Evolutionary conservation across 2,113 vertebrate genomes (phyloP), one percentile per base, ranked within the genome.

Genomic region (Struthio camelus): DNA sequence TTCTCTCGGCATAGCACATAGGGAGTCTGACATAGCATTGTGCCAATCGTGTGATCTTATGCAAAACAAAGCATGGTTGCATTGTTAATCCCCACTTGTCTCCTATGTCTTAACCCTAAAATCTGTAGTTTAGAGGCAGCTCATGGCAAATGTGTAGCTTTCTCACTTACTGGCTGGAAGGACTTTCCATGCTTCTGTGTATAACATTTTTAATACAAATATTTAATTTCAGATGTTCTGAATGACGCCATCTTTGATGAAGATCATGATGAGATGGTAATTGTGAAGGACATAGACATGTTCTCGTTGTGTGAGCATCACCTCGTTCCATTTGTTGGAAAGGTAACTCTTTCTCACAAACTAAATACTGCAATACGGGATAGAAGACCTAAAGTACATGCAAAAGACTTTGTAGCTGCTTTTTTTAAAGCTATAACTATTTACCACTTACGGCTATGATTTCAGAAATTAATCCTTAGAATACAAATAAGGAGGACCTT

Each of bases 271-370:
- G 99, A 99, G 98, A 99, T 99, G 99, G 99, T 99, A 98, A 99
- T 99, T 67, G 99, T 99, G 96, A 99, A 99, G 97, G 99, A 99
- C 98, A 99, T 99, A 72, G 99, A 99, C 96, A 99, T 99, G 99
- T 99, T 99, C 96, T 99, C 99, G 94, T 99, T 99, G 99, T 99
- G 99, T 87, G 99, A 99, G 75, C 99, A 99, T 95, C 99, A 99
- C 97, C 98, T 99, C 80, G 99, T 99, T 86, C 99, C 99, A 30
- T 99, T 99, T 97, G 98, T 99, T 93, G 99, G 99, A 97, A 98
- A 98, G 99, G 99, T 99, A 98, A 98, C 89, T 56, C 83, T 83
- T 85, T 66, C 77, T 89, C 69, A 3, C 36, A 12, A 56, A 85
- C 66, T 64, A 51, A 38, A 93, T 15, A 34, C 76, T 93, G 81